Evolutionary conservation across 2,797 vertebrate genomes (phyloP).

Genomic region (Epinephelus malabaricus): DNA sequence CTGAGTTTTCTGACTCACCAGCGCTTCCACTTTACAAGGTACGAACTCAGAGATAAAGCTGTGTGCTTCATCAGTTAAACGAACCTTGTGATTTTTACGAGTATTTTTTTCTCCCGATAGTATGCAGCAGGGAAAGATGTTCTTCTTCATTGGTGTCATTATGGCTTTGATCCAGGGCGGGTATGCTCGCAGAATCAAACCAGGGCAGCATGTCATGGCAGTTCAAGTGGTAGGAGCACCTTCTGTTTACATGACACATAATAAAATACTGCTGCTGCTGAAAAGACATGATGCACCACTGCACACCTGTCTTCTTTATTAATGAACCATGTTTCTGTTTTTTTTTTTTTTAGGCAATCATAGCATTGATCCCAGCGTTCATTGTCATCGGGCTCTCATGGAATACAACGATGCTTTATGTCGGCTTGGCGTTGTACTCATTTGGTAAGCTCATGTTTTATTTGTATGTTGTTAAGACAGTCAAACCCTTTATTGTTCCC

Average conservation of each 20-base stretch:
- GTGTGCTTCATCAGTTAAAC: not conserved
- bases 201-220: conserved; percentile 89
- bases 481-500: not conserved
- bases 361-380: conserved; percentile 93
- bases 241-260: not conserved
- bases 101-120: conserved; percentile 75
- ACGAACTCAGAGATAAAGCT: conserved; percentile 34
- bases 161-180: conserved; percentile 96
- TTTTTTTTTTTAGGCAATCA: conserved; percentile 87
- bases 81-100: not conserved
- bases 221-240: conserved; percentile 87
- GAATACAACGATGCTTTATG: conserved; percentile 86
- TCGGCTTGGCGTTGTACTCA: conserved; percentile 92
- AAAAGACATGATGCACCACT: not conserved
- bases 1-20: conserved; percentile 97
- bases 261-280: not conserved
- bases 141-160: conserved; percentile 96
- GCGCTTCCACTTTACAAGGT: conserved; percentile 97
- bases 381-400: conserved; percentile 91
- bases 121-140: conserved; percentile 99
- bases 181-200: conserved; percentile 93
- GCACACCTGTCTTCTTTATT: not conserved
- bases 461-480: conserved; percentile 36
- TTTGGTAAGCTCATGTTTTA: conserved; percentile 88
- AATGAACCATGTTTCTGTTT: not conserved